Evolutionary conservation across 2,888 invertebrate genomes (phyloP).

Genomic region (Trachelus troglodyta): DNA sequence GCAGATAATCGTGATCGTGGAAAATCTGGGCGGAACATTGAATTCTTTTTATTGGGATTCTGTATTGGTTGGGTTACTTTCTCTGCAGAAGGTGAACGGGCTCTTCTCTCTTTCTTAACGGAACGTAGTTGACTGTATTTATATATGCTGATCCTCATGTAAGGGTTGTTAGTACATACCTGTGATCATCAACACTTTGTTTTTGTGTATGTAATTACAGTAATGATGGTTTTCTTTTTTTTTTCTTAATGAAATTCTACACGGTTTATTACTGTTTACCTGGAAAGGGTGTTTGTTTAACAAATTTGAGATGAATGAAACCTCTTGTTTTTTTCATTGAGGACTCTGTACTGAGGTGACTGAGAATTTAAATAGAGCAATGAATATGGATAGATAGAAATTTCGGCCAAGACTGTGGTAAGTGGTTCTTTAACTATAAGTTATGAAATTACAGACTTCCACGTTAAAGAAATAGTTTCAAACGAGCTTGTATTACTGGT

Average conservation of each 20-base stretch:
- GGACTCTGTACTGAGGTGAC: neutral
- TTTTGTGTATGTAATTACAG: neutral
- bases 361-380: neutral
- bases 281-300: neutral
- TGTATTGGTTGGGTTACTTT: neutral
- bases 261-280: neutral
- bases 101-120: neutral
- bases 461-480: neutral
- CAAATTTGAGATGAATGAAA: neutral
- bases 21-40: neutral
- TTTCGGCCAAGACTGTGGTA: neutral
- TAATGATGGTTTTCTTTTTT: neutral
- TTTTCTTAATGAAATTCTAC: neutral
- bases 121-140: neutral
- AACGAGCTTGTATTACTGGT: neutral
- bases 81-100: neutral
- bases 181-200: neutral
- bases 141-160: neutral
- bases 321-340: neutral
- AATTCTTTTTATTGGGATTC: neutral
- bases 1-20: neutral
- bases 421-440: neutral
- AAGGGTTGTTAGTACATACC: neutral
- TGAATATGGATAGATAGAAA: neutral
- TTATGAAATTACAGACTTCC: neutral